These are phyloP conservation scores for Mus spretus DNA, from an alignment of 2,797 vertebrate species.

Conservation along the genomic window DNA sequence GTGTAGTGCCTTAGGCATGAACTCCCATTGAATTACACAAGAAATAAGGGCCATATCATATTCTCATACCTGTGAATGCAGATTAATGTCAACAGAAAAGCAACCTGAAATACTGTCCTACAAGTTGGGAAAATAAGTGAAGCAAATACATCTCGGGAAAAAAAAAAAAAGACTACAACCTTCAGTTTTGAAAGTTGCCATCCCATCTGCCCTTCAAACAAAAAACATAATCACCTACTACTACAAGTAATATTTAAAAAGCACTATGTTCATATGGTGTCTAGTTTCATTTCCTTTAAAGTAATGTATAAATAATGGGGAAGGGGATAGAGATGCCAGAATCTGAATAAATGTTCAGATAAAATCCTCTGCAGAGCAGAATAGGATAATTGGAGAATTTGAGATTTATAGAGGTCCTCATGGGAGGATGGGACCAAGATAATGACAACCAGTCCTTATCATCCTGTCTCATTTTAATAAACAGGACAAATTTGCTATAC, in stretches of 20 bases:
- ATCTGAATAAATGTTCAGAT: slow-evolving; percentile 49
- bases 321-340: slow-evolving; percentile 44
- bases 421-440: slow-evolving; percentile 61
- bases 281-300: slow-evolving; percentile 65
- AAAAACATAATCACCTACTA: slow-evolving; percentile 6
- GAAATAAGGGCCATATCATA: background rate
- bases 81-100: slow-evolving; percentile 59
- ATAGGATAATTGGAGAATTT: slow-evolving; percentile 44
- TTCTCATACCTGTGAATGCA: background rate
- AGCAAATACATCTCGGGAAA: slow-evolving; percentile 50
- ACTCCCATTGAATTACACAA: background rate
- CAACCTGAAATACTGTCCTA: background rate
- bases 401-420: slow-evolving; percentile 59
- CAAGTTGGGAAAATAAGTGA: background rate
- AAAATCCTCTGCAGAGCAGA: slow-evolving; percentile 59
- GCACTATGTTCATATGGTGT: slow-evolving; percentile 49
- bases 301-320: slow-evolving; percentile 68
- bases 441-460: slow-evolving; percentile 74
- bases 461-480: slow-evolving; percentile 78
- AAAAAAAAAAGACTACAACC: slow-evolving; percentile 63
- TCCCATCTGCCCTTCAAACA: slow-evolving; percentile 62
- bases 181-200: slow-evolving; percentile 51
- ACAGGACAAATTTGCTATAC: slow-evolving; percentile 77
- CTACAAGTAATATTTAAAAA: slow-evolving; percentile 55
- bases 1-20: background rate